Base-by-base conservation (phyloP, 2,888 invertebrate species). In the Hypsopygia costalis region DNA sequence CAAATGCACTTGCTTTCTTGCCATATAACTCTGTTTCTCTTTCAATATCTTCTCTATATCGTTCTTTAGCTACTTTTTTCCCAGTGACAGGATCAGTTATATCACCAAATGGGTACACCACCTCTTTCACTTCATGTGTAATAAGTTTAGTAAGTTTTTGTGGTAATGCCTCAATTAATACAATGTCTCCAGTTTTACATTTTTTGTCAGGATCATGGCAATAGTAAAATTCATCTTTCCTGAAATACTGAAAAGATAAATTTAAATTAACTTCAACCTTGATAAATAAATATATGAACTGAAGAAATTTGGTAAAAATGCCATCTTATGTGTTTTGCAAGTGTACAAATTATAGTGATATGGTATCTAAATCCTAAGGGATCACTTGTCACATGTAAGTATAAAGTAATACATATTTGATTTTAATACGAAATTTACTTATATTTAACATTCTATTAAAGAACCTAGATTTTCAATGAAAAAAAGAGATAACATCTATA, bases 71-170 rank as follows among this genome's bases (percentile, higher is more conserved):
- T 29, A 94, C 93, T 75, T 94, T 94, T 68, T 95, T 95, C 9
- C 94, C 94, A 31, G 94, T 94, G 12, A 97, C 82, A 1, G 97
- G 97, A 78, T 96, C 96, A n/a, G 93, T 94, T 36, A 96, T 86
- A 78, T 97, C 95, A 54, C 97, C 97, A 55, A 94, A 81, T 1
- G 94, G 94, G 75, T 94, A 95, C 9, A 97, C 91, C 3, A 97
- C 91, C 69, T 96, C 92, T 61, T 94, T 90, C 0, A 97, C 92
- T 82, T 92, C 90, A 65, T 97, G 96, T 5, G 94, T 94, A 6
- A 97, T 93, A 1, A 95, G 76, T 45, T 93, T 92, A 0, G 95
- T 94, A 47, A 95, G 61, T 71, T 93, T 94, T 43, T 92, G 80
- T 1, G 94, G 93, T 35, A 97, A 72, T 52, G 92, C 91, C 70